Conservation (phyloP, 92 coral and sea anemone genomes). For the Epizoanthus illoricatus region DNA sequence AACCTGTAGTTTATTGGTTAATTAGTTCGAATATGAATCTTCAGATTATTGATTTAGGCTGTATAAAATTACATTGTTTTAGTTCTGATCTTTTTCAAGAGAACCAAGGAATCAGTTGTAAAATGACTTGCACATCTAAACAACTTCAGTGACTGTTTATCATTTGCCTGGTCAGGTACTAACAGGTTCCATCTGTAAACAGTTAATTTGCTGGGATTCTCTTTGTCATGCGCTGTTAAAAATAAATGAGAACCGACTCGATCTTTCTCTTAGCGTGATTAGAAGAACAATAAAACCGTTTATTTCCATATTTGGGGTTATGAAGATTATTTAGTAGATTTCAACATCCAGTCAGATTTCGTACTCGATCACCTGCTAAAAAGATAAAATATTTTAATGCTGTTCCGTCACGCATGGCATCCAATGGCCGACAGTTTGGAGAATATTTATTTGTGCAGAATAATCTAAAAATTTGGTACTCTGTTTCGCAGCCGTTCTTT, state of each 20-base stretch:
- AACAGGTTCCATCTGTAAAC: slow-evolving; percentile 1
- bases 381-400: too few species aligned
- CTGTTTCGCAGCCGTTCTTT: too few species aligned
- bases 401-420: too few species aligned
- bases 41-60: background rate
- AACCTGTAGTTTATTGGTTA: background rate
- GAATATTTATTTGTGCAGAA: too few species aligned
- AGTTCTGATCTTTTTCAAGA: background rate
- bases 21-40: background rate
- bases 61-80: too few species aligned
- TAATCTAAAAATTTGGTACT: too few species aligned
- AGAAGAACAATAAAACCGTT: background rate
- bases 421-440: too few species aligned
- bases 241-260: background rate
- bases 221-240: background rate
- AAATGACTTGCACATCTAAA: background rate
- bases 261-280: background rate
- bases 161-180: slow-evolving; percentile 2
- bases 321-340: too few species aligned
- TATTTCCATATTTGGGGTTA: background rate
- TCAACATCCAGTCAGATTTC: background rate
- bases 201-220: background rate
- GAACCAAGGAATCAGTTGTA: background rate
- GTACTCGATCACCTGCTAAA: background rate
- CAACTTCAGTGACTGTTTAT: background rate